A percentile compares a stretch with the other conserved stretches of the same genome.
phyloP scores from a whole-genome alignment of 2,888 invertebrate genomes.

The Brachyptera risi region DNA sequence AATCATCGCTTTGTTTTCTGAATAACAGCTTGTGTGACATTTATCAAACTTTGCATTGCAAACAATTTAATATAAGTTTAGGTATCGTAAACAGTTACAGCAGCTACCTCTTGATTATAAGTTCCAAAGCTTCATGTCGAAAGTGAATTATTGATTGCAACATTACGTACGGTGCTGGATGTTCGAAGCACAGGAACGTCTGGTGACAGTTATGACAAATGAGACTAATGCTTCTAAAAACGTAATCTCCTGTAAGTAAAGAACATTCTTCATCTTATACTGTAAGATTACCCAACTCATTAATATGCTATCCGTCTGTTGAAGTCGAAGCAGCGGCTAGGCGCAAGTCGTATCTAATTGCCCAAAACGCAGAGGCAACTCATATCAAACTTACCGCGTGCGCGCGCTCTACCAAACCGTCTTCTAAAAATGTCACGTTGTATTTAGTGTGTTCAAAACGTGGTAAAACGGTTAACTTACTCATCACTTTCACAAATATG shows the following conservation, averaged over 20 bases:
- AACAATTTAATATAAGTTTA: constrained; percentile 5
- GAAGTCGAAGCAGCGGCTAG: neutral
- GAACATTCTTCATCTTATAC: neutral
- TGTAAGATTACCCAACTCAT: constrained; percentile 1
- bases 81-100: neutral
- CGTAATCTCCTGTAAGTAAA: neutral
- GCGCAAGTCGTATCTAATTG: constrained; percentile 1
- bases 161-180: neutral
- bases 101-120: constrained; percentile 1
- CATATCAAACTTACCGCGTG: neutral
- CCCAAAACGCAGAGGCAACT: neutral
- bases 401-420: neutral
- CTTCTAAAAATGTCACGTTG: no score
- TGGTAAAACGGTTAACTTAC: neutral
- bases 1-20: neutral
- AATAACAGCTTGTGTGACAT: constrained; percentile 8
- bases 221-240: neutral
- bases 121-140: neutral
- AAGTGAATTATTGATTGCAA: constrained; percentile 5
- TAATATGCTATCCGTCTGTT: constrained; percentile 10
- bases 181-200: no score
- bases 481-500: neutral
- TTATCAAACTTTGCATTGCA: neutral
- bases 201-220: constrained; percentile 13
- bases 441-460: neutral